Conservation (phyloP, 2,797 vertebrate genomes). For the Stomatorhinus walkeri region DNA sequence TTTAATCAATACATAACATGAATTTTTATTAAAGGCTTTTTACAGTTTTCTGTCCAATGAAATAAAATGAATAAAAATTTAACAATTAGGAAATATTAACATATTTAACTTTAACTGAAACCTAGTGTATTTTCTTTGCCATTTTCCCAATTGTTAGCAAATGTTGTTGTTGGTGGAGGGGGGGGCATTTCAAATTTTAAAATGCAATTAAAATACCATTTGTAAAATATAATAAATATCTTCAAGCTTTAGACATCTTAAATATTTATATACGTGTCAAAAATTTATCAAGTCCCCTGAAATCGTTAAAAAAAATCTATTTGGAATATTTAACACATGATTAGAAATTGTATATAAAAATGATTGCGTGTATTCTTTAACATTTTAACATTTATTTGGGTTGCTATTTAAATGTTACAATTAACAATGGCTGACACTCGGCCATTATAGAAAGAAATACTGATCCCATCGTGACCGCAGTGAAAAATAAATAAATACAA, state of each 20-base stretch:
- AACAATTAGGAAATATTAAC: neutral
- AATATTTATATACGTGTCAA: neutral
- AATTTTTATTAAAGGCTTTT: neutral
- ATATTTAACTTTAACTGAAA: neutral
- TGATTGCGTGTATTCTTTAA: neutral
- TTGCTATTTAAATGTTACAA: neutral
- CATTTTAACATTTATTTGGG: neutral
- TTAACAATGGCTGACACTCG: neutral
- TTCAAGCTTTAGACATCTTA: neutral
- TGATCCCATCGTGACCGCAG: neutral
- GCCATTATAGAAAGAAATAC: neutral
- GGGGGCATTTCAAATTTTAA: neutral
- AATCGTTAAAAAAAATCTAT: neutral
- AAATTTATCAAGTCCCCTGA: neutral
- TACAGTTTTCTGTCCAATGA: neutral
- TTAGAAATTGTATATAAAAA: conserved; percentile 1
- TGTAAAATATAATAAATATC: neutral
- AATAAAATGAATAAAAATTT: neutral
- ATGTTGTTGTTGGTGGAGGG: neutral
- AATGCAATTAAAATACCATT: neutral
- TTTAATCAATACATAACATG: neutral
- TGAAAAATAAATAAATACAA: neutral
- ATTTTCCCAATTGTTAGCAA: neutral
- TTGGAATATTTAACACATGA: neutral
- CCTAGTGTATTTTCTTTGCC: neutral